phyloP scores from a whole-genome alignment of 2,888 invertebrate species.

The Nomada ferruginata region DNA sequence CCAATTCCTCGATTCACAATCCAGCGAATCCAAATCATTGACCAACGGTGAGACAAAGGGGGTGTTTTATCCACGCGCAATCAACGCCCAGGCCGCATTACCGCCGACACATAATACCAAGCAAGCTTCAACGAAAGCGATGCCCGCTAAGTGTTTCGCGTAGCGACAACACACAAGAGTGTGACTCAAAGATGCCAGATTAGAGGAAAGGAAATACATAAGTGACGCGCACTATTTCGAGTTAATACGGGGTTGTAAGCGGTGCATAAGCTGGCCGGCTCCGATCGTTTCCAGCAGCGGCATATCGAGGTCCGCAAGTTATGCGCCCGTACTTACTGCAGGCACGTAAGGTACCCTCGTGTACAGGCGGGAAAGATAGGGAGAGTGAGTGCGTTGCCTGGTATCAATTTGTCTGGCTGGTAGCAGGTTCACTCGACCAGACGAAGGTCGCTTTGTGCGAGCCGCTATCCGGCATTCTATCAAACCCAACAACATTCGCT shows the following conservation, averaged over 20 bases:
- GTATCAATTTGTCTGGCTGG: constrained; percentile 82
- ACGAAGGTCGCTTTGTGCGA: constrained; percentile 81
- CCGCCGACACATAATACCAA: too few relatives aligned
- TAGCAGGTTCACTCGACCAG: constrained; percentile 76
- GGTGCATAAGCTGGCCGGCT: constrained; percentile 42
- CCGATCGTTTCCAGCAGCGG: constrained; percentile 63
- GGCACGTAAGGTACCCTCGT: constrained; percentile 65
- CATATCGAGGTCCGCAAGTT: constrained; percentile 67
- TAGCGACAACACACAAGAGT: too few relatives aligned
- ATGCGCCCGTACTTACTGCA: constrained; percentile 69
- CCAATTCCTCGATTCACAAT: too few relatives aligned
- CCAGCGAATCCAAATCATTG: too few relatives aligned
- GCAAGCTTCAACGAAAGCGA: too few relatives aligned
- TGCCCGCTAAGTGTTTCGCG: too few relatives aligned
- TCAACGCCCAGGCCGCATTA: too few relatives aligned
- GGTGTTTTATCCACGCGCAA: too few relatives aligned
- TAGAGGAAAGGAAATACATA: constrained; percentile 6
- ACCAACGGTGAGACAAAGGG: too few relatives aligned
- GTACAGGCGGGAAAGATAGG: constrained; percentile 72
- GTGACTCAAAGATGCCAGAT: background rate
- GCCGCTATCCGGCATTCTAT: constrained; percentile 83
- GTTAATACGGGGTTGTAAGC: constrained; percentile 57
- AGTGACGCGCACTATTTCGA: constrained; percentile 26
- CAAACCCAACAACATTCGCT: constrained; percentile 75
- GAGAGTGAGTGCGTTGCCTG: constrained; percentile 80